These are phyloP conservation scores for Rousettus leschenaultii DNA, from an alignment of 2,113 vertebrate genomes.

Conservation along the genomic window DNA sequence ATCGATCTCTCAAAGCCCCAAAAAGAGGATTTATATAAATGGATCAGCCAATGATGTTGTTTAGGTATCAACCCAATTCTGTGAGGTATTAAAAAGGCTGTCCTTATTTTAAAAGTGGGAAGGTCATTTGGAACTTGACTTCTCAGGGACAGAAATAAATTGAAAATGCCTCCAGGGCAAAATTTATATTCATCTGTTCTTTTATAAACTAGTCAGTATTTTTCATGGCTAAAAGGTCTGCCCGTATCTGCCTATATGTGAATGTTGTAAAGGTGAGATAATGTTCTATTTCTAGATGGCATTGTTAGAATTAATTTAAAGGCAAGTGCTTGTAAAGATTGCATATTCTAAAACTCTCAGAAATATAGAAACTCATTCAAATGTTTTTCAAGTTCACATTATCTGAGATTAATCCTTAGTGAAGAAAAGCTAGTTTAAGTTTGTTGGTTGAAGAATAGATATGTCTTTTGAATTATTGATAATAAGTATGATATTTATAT, in stretches of 20 bases:
- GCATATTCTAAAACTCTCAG: not conserved
- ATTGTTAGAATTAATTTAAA: not conserved
- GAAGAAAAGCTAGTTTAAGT: not conserved
- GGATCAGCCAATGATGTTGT: not conserved
- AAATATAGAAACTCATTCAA: not conserved
- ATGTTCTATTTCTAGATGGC: not conserved
- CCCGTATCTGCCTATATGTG: not conserved
- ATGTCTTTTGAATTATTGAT: not conserved
- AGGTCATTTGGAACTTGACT: not conserved
- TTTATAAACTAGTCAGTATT: not conserved
- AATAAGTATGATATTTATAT: not conserved
- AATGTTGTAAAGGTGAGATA: not conserved
- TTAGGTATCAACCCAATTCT: not conserved
- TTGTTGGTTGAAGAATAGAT: not conserved
- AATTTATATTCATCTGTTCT: not conserved
- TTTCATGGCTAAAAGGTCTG: not conserved
- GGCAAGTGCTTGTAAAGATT: not conserved
- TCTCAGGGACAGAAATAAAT: not conserved
- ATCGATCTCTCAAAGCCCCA: not conserved
- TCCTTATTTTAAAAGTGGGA: not conserved
- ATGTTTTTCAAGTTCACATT: not conserved
- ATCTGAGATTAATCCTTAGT: not conserved
- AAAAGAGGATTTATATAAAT: not conserved
- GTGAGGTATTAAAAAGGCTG: not conserved
- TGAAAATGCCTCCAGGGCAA: not conserved